Evolutionary conservation across 2,888 invertebrate genomes (phyloP), one percentile per base, ranked within the genome.

Genomic region (Spodoptera littoralis): DNA sequence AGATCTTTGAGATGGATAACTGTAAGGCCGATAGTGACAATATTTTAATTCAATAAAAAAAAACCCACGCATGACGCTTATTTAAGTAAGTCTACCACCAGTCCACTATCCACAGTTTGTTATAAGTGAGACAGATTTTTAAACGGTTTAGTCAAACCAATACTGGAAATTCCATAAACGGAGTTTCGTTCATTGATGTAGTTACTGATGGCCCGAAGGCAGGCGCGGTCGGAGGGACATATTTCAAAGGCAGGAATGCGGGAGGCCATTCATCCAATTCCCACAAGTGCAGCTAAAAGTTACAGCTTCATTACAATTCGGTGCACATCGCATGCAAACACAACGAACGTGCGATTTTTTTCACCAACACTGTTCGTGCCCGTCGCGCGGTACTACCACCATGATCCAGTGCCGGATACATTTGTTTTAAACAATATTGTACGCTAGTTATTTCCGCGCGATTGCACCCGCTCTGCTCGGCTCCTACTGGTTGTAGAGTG

Each of bases 261-360:
- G 45, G 52, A 67, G 60, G 46, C 65, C 73, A 65, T 72, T 57
- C 70, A 56, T 73, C 70, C 66, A 69, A 76, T 85, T 84, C 82
- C 81, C 86, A 81, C 81, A 81, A 82, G 56, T 70, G 79, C 78
- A 77, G 74, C 82, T 78, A 79, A 76, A 76, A 73, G 60, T 73
- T 36, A 65, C 57, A 30, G 22, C 42, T 68, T 78, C 74, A 85
- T 89, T 84, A 74, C 54, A 56, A 85, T 89, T 89, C 88, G 77
- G 62, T 58, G 64, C 67, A 79, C 85, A 82, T 73, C 53, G 59
- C 70, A 88, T 89, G 88, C 84, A 83, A 88, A 89, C 86, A 64
- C 52, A 43, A 67, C 52, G 67, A 65, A 72, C 79, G 80, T 78
- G 79, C 65, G 70, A 79, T 80, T 78, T 79, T 79, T 79, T 79